A percentile compares a stretch with the other conserved stretches of the same genome.
These are phyloP conservation scores for Danaus plexippus DNA, from an alignment of 1,140 invertebrate genomes.

Conservation along the genomic window DNA sequence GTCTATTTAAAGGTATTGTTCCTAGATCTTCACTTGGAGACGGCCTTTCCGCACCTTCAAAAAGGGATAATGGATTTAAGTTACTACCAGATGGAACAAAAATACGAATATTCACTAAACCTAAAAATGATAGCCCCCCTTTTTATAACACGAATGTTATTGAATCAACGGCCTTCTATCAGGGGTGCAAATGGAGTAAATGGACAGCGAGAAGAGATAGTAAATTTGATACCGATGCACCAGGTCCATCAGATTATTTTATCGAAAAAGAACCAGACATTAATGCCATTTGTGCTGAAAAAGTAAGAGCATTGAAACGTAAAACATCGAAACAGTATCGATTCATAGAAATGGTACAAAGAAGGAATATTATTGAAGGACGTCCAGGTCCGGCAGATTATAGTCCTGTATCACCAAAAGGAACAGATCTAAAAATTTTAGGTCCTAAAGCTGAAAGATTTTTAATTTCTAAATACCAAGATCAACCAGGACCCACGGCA, in stretches of 20 bases:
- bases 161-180: conserved; percentile 45
- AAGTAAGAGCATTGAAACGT: conserved; percentile 31
- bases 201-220: conserved; percentile 30
- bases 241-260: conserved; percentile 47
- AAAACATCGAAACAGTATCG: conserved; percentile 46
- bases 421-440: conserved; percentile 29
- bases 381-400: conserved; percentile 45
- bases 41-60: conserved; percentile 29
- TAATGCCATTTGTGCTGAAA: conserved; percentile 36
- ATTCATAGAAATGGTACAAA: conserved; percentile 50
- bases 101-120: conserved; percentile 20
- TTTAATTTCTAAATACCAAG: conserved; percentile 21
- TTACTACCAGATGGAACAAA: conserved; percentile 22
- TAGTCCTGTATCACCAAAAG: conserved; percentile 29
- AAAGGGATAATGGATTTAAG: conserved; percentile 32
- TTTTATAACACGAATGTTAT: conserved; percentile 41
- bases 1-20: conserved; percentile 40
- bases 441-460: conserved; percentile 39
- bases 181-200: conserved; percentile 57
- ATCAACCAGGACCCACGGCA: conserved; percentile 38
- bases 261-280: conserved; percentile 25
- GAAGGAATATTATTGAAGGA: conserved; percentile 36
- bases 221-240: conserved; percentile 18
- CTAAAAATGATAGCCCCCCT: conserved; percentile 29
- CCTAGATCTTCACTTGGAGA: conserved; percentile 20